Base-by-base conservation (phyloP, 2,888 invertebrate species). In the Teleiodes luculella region DNA sequence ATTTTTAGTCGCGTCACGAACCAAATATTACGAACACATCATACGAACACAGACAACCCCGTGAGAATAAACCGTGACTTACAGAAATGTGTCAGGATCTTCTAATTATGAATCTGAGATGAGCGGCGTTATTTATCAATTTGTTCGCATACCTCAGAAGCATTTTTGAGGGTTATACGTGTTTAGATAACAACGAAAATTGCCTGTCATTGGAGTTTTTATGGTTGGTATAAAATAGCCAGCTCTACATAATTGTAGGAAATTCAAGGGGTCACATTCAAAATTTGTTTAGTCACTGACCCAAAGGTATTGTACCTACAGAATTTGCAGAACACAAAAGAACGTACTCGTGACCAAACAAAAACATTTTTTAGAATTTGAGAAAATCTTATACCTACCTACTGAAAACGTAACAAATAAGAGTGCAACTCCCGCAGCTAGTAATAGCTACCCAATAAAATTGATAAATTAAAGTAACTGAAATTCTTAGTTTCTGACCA, bases 1-100 rank as follows among this genome's bases (percentile, higher is more conserved):
- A 84, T 84, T 86, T 41, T 85, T 80, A 70, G 74, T 76, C 76
- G 63, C 78, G 86, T 87, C 88, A 88, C 78, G 78, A 74, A 75
- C 74, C 70, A 62, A 79, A 78, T 83, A 72, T 76, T 35, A 48
- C 20, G 33, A 20, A 20, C n/a, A 48, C 20, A 18, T 49, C 49
- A 37, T 49, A 49, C 43, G 20, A 28, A 20, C n/a, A 11, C 33
- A 20, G 2, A 11, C 33, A 43, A 33, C 71, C 74, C 70, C 74
- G 76, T 76, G 80, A 80, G 82, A 84, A 80, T 79, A 74, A 71
- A 67, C 60, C 63, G 67, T 68, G 64, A 75, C 20, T 75, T 72
- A 73, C 72, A 67, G 77, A 67, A 75, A 77, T 70, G 65, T 24
- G 24, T 24, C 24, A 24, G 24, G 6, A 24, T 73, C 67, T 61